Conservation (phyloP, 92 coral and sea anemone genomes). For the Anthopleura xanthogrammica region DNA sequence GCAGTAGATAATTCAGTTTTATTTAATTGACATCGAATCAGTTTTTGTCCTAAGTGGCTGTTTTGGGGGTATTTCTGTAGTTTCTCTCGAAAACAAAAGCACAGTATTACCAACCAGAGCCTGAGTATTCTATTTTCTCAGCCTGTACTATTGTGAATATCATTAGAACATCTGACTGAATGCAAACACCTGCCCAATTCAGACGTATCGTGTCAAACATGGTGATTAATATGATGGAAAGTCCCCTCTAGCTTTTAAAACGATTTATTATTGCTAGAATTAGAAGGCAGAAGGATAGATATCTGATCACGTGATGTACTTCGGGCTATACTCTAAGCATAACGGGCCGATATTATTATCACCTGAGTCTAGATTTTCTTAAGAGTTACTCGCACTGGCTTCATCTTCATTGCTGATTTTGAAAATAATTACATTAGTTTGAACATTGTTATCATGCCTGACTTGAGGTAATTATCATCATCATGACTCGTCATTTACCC, state of each 20-base stretch:
- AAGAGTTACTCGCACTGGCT: too few species aligned
- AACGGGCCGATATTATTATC: too few species aligned
- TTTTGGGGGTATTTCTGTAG: background rate
- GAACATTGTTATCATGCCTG: too few species aligned
- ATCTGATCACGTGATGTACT: too few species aligned
- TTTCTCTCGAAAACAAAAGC: background rate
- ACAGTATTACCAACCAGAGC: background rate
- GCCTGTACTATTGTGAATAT: background rate
- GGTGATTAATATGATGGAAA: background rate
- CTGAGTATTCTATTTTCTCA: background rate
- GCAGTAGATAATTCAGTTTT: background rate
- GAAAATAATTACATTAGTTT: too few species aligned
- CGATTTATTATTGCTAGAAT: background rate
- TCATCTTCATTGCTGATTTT: too few species aligned
- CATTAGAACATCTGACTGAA: background rate
- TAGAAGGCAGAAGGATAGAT: too few species aligned
- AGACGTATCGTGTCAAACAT: background rate
- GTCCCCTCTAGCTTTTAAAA: background rate
- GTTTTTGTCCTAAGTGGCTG: background rate
- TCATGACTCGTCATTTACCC: too few species aligned
- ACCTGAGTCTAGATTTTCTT: too few species aligned
- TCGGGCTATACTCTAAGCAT: too few species aligned
- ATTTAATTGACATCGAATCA: background rate
- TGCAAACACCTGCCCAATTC: background rate
- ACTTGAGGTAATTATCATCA: too few species aligned